Conservation (phyloP, 53 echinoderm and acorn worm genomes). For the Zoroaster sp. region DNA sequence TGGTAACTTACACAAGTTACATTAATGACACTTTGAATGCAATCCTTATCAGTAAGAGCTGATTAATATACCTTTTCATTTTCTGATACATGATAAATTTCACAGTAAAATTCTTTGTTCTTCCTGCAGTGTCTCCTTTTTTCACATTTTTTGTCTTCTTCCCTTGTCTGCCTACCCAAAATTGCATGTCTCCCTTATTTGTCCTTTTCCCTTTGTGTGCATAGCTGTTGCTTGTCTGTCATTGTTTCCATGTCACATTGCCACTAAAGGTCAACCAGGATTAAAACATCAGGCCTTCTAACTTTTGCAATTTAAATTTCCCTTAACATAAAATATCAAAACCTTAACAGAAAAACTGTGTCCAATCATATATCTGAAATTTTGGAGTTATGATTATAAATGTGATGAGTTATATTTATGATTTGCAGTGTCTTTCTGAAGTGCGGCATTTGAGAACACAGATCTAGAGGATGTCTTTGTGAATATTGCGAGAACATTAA, state of each 20-base stretch:
- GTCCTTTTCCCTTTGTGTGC: not conserved
- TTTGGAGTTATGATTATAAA: not conserved
- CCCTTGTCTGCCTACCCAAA: not conserved
- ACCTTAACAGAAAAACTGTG: not conserved
- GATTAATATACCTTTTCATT: not conserved
- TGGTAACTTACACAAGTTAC: not conserved
- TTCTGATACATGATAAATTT: not conserved
- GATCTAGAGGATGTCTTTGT: no score
- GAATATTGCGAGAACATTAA: no score
- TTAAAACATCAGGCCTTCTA: not conserved
- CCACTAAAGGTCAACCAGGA: not conserved
- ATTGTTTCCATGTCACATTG: not conserved
- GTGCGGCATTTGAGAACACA: not conserved
- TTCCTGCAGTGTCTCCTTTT: slow-evolving; percentile 18
- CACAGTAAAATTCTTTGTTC: slow-evolving; percentile 10
- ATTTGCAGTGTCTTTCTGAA: slow-evolving; percentile 20
- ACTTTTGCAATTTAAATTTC: not conserved
- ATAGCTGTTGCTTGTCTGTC: slow-evolving; percentile 25
- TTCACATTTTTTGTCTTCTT: not conserved
- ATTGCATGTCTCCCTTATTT: not conserved
- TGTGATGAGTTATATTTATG: no score
- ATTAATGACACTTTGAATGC: slow-evolving; percentile 6
- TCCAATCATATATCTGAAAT: not conserved
- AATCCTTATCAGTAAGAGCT: not conserved
- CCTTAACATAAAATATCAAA: not conserved